Conservation (phyloP, 2,797 vertebrate genomes). For the Pseudomugil gertrudae region DNA sequence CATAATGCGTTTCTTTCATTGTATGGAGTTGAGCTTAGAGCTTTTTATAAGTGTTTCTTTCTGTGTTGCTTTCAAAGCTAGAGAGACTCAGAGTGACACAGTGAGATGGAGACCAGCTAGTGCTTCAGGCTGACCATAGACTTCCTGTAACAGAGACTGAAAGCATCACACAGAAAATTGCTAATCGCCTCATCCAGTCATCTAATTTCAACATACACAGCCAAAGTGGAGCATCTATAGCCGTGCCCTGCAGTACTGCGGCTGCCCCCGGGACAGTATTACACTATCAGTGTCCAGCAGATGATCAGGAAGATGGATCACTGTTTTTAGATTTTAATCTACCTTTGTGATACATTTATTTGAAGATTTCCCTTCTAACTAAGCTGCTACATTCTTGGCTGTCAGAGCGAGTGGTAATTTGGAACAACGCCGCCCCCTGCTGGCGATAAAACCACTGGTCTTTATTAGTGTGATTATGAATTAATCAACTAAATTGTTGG, state of each 20-base stretch:
- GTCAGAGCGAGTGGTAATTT: slow-evolving; percentile 25
- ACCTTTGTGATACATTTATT: slow-evolving; percentile 9
- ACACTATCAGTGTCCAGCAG: slow-evolving; percentile 10
- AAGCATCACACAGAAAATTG: slow-evolving; percentile 21
- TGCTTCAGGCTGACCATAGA: slow-evolving; percentile 40
- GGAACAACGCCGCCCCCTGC: slow-evolving; percentile 65
- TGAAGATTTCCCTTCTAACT: slow-evolving; percentile 22
- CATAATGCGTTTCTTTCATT: slow-evolving; percentile 66
- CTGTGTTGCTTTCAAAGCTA: slow-evolving; percentile 44
- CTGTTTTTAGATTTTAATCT: slow-evolving; percentile 20
- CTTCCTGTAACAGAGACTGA: slow-evolving; percentile 19
- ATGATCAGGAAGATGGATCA: slow-evolving; percentile 11
- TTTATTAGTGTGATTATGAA: neutral
- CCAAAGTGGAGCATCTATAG: slow-evolving; percentile 1
- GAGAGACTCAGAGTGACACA: slow-evolving; percentile 19
- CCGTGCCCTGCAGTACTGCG: neutral
- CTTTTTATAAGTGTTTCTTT: slow-evolving; percentile 64
- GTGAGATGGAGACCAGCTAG: slow-evolving; percentile 16
- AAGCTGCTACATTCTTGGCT: slow-evolving; percentile 1
- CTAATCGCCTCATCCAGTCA: neutral
- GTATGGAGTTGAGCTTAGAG: slow-evolving; percentile 55
- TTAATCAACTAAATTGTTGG: neutral
- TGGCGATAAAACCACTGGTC: slow-evolving; percentile 28
- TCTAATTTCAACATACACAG: slow-evolving; percentile 9
- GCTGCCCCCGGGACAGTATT: slow-evolving; percentile 15